A percentile compares a stretch with the other conserved stretches of the same genome.
phyloP scores from a whole-genome alignment of 2,113 vertebrate genomes.

The Cercopithecus mona region DNA sequence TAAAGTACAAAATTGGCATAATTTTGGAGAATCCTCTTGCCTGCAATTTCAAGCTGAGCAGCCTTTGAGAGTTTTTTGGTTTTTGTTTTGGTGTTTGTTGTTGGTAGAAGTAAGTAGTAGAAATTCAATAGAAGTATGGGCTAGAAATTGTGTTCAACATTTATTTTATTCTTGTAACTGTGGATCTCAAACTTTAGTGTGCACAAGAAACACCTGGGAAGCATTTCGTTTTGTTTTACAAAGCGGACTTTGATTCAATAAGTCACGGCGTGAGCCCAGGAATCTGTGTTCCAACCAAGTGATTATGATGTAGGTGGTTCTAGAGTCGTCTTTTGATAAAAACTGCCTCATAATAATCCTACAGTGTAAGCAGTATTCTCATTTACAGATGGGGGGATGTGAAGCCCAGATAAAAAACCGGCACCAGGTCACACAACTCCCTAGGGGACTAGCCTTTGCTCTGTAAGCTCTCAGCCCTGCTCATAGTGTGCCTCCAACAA shows the following conservation, averaged over 20 bases:
- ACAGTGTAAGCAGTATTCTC: rapidly evolving
- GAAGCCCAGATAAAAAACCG: neutral
- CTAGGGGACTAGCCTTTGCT: neutral
- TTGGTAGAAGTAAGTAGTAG: neutral
- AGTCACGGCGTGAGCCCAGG: neutral
- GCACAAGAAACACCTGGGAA: neutral
- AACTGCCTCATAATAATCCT: neutral
- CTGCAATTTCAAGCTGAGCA: neutral
- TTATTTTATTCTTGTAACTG: neutral
- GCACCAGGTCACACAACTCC: neutral
- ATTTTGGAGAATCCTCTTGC: neutral
- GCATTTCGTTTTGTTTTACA: neutral
- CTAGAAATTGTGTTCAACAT: neutral
- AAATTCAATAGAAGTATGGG: neutral
- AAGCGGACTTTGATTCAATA: neutral
- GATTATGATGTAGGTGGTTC: neutral
- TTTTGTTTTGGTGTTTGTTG: neutral
- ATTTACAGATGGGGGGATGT: neutral
- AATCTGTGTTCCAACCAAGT: neutral
- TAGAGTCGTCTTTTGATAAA: neutral
- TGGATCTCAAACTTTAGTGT: neutral
- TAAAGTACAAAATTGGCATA: neutral
- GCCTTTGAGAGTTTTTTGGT: neutral
- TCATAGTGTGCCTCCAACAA: neutral
- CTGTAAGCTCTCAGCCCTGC: neutral